These are phyloP conservation scores for Marisa cornuarietis DNA, from an alignment of 1,140 invertebrate species.

Conservation along the genomic window DNA sequence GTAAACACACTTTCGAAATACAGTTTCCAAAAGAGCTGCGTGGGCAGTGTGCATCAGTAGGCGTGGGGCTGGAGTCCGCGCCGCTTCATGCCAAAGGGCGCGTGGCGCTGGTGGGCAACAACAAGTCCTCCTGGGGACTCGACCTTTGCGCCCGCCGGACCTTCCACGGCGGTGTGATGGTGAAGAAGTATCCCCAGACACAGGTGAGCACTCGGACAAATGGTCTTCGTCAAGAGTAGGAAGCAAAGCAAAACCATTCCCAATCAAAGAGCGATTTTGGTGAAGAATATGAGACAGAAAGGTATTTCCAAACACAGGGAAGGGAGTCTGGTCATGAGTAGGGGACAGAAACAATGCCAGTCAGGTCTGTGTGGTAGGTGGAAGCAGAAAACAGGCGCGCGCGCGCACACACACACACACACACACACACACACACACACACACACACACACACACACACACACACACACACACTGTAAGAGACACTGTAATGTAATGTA, in stretches of 20 bases:
- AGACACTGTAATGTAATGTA: not conserved
- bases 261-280: too few relatives aligned
- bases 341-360: not conserved
- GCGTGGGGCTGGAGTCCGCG: conserved; percentile 30
- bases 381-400: not conserved
- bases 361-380: not conserved
- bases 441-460: too few relatives aligned
- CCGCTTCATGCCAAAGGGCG: conserved; percentile 32
- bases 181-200: conserved; percentile 23
- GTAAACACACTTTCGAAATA: conserved; percentile 42
- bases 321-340: too few relatives aligned
- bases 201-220: not conserved
- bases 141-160: conserved; percentile 14
- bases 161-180: conserved; percentile 7
- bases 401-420: too few relatives aligned
- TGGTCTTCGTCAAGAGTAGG: too few relatives aligned
- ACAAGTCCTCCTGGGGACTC: conserved; percentile 35
- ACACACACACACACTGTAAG: too few relatives aligned
- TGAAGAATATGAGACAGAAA: too few relatives aligned
- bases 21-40: conserved; percentile 30
- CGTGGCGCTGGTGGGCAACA: conserved; percentile 32
- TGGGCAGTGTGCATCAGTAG: conserved; percentile 32
- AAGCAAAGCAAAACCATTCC: too few relatives aligned
- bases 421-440: too few relatives aligned
- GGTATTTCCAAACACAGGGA: too few relatives aligned